Evolutionary conservation across 2,113 vertebrate genomes (phyloP).

Genomic region (Anarhynchus alexandrinus): DNA sequence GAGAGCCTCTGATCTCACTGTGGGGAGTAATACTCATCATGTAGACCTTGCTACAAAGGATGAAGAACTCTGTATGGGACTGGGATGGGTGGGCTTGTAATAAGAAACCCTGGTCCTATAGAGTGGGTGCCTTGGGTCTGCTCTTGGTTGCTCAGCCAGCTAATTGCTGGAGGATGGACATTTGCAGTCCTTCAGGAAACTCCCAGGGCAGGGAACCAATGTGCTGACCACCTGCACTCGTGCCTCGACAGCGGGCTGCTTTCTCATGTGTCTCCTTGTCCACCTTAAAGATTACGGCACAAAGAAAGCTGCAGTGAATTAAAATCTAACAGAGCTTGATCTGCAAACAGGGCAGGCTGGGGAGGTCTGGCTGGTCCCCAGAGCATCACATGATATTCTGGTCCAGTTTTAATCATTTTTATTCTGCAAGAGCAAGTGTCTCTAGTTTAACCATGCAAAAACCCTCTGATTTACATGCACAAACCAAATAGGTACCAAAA

Average conservation of each 20-base stretch:
- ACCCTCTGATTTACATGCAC: neutral
- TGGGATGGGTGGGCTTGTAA: neutral
- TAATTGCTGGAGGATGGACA: neutral
- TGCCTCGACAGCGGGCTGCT: neutral
- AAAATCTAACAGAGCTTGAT: neutral
- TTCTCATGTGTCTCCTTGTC: neutral
- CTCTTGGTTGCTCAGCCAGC: neutral
- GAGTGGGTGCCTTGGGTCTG: neutral
- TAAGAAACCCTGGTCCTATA: neutral
- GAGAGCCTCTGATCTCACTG: neutral
- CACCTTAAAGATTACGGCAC: neutral
- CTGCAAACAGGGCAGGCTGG: neutral
- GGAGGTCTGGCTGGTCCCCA: neutral
- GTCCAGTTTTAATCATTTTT: neutral
- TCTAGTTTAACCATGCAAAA: neutral
- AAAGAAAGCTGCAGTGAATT: neutral
- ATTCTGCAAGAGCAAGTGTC: neutral
- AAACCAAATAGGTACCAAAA: neutral
- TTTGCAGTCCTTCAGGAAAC: neutral
- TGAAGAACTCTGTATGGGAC: neutral
- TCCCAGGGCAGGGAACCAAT: neutral
- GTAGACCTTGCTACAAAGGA: neutral
- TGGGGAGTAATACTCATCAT: neutral
- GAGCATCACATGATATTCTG: neutral
- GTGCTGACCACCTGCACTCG: rapidly evolving